Evolutionary conservation across 1,140 invertebrate genomes (phyloP), one percentile per base, ranked within the genome.

Genomic region (Aphidius gifuensis): DNA sequence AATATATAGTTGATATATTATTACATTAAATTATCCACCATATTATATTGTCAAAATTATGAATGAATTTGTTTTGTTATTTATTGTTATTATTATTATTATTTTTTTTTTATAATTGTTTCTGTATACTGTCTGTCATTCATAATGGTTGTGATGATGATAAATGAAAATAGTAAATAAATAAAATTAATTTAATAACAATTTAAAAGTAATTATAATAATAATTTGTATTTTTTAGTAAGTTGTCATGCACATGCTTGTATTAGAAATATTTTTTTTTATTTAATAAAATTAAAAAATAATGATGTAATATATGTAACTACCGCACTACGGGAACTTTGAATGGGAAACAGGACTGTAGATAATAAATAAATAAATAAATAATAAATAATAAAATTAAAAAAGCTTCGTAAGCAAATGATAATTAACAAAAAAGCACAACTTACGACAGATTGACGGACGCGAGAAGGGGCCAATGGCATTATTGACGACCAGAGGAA

Each of bases 391-490:
- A 75, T 66, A 32, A 61, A 55, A 74, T 60, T 74, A 68, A 69
- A 76, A 66, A 76, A 78, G 76, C 76, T 66, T 72, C 54, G 69
- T 71, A 78, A 81, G 80, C 80, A 81, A 80, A 81, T 81, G 71
- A 81, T 80, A 81, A 78, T 80, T 32, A 3, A 32, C 80, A 77
- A 81, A 81, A 76, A 80, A 81, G 77, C 78, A 81, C 79, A 81
- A 81, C 80, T 80, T 81, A 81, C 80, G 77, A 80, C 75, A 78
- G 73, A 79, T 74, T 73, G 73, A 78, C 74, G 77, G 76, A 80
- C 76, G 76, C 78, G 79, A 77, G 74, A 73, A 72, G 73, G 74
- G 78, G 61, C 68, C 76, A 75, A 71, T 78, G 74, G 71, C 73
- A 68, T 76, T 69, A 76, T 74, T 69, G 70, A 67, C 69, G 69